Conservation (phyloP, 2,113 vertebrate species). For the Microcebus griseorufus region DNA sequence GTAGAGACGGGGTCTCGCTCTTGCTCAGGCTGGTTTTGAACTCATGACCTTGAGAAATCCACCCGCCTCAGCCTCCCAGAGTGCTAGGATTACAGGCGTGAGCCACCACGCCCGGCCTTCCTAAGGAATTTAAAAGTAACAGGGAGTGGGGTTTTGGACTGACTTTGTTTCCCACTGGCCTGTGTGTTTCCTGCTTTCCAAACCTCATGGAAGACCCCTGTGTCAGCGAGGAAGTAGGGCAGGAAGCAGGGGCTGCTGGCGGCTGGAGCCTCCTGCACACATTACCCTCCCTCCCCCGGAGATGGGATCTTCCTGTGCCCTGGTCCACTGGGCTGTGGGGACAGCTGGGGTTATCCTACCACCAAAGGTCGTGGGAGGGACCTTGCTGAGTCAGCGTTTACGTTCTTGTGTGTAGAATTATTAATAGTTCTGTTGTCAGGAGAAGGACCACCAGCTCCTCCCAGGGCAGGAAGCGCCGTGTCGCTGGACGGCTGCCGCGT, state of each 20-base stretch:
- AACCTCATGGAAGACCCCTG: not conserved
- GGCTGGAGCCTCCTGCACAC: not conserved
- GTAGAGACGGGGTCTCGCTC: too few species aligned
- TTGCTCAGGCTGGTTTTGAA: too few species aligned
- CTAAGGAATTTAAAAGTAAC: not conserved
- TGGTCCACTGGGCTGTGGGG: too few species aligned
- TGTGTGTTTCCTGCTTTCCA: not conserved
- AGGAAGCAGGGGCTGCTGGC: not conserved
- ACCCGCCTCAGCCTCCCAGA: too few species aligned
- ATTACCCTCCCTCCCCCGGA: not conserved
- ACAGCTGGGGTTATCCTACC: constrained; percentile 9
- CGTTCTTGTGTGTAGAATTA: not conserved
- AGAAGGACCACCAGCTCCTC: not conserved
- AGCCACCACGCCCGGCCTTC: too few species aligned
- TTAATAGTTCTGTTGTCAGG: not conserved
- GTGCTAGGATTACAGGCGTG: too few species aligned
- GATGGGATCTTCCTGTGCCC: not conserved
- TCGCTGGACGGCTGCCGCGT: fast-evolving
- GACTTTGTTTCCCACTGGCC: not conserved
- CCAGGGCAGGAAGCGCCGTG: fast-evolving
- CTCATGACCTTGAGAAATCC: too few species aligned
- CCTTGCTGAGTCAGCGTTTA: not conserved
- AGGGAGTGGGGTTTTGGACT: not conserved
- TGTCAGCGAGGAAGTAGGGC: not conserved
- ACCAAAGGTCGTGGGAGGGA: constrained; percentile 36